Evolutionary conservation across 2,797 vertebrate genomes (phyloP).

Genomic region (Acipenser oxyrinchus): DNA sequence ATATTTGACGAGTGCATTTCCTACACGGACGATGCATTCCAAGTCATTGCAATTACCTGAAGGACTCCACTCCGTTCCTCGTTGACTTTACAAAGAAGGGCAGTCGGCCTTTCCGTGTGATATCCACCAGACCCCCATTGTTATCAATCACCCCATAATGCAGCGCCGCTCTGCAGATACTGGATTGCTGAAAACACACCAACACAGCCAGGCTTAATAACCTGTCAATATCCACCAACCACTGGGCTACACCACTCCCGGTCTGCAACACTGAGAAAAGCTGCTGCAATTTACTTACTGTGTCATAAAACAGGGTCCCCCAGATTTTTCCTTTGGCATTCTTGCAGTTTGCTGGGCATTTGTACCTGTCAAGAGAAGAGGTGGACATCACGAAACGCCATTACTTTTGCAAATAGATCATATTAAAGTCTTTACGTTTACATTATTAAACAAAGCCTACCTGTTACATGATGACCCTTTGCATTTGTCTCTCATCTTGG

Average conservation of each 20-base stretch:
- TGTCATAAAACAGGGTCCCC: slow-evolving; percentile 85
- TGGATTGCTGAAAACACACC: slow-evolving; percentile 71
- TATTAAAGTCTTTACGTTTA: too few species aligned
- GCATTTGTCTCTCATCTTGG: slow-evolving; percentile 88
- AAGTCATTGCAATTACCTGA: slow-evolving; percentile 58
- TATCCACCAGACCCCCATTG: slow-evolving; percentile 79
- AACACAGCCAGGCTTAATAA: fast-evolving
- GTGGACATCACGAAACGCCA: background rate
- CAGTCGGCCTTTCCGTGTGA: slow-evolving; percentile 73
- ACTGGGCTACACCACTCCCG: too few species aligned
- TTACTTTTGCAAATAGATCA: background rate
- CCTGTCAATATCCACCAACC: background rate
- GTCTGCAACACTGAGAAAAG: background rate
- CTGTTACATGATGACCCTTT: slow-evolving; percentile 89
- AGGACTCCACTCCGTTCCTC: slow-evolving; percentile 74
- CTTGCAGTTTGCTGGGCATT: slow-evolving; percentile 82
- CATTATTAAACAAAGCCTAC: slow-evolving; percentile 41
- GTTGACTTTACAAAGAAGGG: slow-evolving; percentile 76
- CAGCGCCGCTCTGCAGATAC: slow-evolving; percentile 86
- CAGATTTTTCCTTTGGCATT: slow-evolving; percentile 72
- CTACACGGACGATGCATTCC: too few species aligned
- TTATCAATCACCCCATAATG: slow-evolving; percentile 80
- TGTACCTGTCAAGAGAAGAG: slow-evolving; percentile 58
- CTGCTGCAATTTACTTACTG: slow-evolving; percentile 62
- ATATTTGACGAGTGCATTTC: too few species aligned